These are phyloP conservation scores for Trissolcus basalis DNA, from an alignment of 1,140 invertebrate species.

Conservation along the genomic window DNA sequence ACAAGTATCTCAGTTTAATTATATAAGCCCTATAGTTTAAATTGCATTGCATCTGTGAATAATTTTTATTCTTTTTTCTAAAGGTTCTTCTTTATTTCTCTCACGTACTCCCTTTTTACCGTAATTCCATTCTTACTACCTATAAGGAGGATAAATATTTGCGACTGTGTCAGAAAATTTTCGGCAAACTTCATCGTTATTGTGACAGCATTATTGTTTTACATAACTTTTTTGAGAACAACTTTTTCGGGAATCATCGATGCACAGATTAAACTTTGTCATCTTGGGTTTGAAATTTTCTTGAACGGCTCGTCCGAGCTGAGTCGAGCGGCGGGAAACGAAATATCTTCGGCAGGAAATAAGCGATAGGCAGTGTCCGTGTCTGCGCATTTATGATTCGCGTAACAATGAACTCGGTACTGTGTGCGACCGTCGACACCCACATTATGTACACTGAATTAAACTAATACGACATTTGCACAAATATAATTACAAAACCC, in stretches of 20 bases:
- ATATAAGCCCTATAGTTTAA: constrained; percentile 12
- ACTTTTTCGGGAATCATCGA: constrained; percentile 36
- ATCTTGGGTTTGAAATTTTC: background rate
- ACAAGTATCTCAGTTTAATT: constrained; percentile 1
- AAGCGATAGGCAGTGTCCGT: constrained; percentile 52
- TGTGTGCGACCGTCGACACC: constrained; percentile 48
- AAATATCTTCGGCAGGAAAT: constrained; percentile 50
- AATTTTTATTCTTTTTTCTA: constrained; percentile 1
- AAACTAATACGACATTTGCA: background rate
- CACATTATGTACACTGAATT: constrained; percentile 36
- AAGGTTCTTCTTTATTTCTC: too few relatives aligned
- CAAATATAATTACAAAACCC: too few relatives aligned
- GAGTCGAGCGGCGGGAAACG: constrained; percentile 7
- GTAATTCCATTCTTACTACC: too few relatives aligned
- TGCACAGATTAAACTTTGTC: constrained; percentile 24
- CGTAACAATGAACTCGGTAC: constrained; percentile 48
- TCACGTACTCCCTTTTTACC: too few relatives aligned
- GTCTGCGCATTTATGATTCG: constrained; percentile 53
- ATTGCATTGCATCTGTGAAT: constrained; percentile 19
- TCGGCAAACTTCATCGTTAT: constrained; percentile 19
- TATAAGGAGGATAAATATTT: constrained; percentile 54
- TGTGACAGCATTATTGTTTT: constrained; percentile 36
- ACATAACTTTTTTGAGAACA: constrained; percentile 26
- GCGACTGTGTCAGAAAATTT: constrained; percentile 49
- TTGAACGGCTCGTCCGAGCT: too few relatives aligned